Conservation (phyloP, 2,888 invertebrate species). For the Stenotaenia linearis region DNA sequence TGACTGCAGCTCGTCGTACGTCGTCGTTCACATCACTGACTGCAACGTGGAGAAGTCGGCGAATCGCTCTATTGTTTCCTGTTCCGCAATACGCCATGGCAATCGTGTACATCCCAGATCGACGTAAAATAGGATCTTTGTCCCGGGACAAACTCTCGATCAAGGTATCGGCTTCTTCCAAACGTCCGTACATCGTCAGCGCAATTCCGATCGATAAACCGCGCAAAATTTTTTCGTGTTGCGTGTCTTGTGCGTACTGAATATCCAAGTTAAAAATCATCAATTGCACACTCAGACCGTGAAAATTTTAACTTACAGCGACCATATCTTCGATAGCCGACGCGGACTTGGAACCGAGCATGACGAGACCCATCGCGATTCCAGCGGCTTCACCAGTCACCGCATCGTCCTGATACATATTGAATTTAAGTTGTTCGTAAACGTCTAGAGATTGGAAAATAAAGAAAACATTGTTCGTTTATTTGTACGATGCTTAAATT, state of each 20-base stretch:
- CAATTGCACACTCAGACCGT: too few relatives aligned
- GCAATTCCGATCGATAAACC: conserved; percentile 95
- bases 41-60: conserved; percentile 88
- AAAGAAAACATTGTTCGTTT: conserved; percentile 47
- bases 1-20: conserved; percentile 95
- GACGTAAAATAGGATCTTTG: conserved; percentile 87
- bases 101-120: conserved; percentile 96
- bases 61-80: conserved; percentile 93
- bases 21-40: conserved; percentile 99
- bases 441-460: too few relatives aligned
- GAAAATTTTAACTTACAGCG: conserved; percentile 58
- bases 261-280: neutral
- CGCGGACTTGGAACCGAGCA: conserved; percentile 90
- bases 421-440: conserved; percentile 93
- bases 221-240: conserved; percentile 96
- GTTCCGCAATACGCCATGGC: conserved; percentile 98
- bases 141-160: conserved; percentile 83
- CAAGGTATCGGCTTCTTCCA: conserved; percentile 92
- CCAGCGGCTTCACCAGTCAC: conserved; percentile 98
- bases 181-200: conserved; percentile 90
- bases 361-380: conserved; percentile 98
- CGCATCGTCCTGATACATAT: conserved; percentile 96
- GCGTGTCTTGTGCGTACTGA: conserved; percentile 86
- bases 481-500: neutral
- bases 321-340: conserved; percentile 91